Evolutionary conservation across 2,888 invertebrate genomes (phyloP), one percentile per base, ranked within the genome.

Genomic region (Agapetus fuscipes): DNA sequence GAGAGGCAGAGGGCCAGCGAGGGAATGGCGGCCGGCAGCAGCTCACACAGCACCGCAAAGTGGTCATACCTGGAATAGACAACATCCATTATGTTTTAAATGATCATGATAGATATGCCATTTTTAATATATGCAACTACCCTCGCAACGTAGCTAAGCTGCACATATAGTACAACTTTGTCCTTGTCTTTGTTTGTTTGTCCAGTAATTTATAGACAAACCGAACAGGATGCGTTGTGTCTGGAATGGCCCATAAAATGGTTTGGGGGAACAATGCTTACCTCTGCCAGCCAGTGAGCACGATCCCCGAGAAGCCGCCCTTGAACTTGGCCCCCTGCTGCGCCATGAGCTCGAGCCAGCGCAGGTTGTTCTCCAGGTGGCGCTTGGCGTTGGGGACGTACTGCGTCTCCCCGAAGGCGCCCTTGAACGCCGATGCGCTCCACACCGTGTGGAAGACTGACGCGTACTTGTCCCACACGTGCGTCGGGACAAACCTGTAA

Each of bases 391-490:
- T 77, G 3, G 81, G 80, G 42, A 81, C 68, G 50, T 76, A 72
- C 30, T 80, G 52, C 2, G 78, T 78, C 57, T 83, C 81, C 0
- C 82, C 82, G 50, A 81, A 81, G 3, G 82, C 82, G 1, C 81
- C 84, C 58, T 85, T 85, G 56, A 76, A 84, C 1, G 83, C 83
- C 3, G 79, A 79, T 2, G 83, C 82, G 2, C 77, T 71, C 84
- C 84, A 84, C 6, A 79, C 75, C 1, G 75, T 72, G 3, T 72
- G 70, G 52, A 83, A 83, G 7, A 80, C 72, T 11, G 74, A 66
- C 0, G 77, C 70, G 50, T 79, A 82, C 49, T 76, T 77, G 50
- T 80, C 74, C 81, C 81, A 83, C 6, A 78, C 64, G 34, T 61
- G 60, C 5, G 46, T 45, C 2, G 49, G 46, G 10, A 49, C 46